A percentile compares a stretch with the other conserved stretches of the same genome.
Conservation (phyloP, 2,113 vertebrate genomes). For the Crotalus viridis region DNA sequence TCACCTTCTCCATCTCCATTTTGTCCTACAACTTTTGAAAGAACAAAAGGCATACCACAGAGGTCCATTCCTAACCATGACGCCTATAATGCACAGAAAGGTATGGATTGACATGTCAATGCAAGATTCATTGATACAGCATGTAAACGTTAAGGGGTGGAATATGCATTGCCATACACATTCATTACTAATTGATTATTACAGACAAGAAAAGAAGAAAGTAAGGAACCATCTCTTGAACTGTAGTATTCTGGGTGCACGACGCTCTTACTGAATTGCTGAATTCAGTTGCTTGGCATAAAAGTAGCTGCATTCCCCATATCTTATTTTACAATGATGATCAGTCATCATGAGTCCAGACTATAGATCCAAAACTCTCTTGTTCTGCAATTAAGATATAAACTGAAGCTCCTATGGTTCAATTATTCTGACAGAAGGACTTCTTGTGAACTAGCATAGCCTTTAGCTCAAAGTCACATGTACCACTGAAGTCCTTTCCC, state of each 20-base stretch:
- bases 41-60: neutral
- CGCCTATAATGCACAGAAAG: neutral
- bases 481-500: neutral
- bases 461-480: neutral
- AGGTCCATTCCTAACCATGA: neutral
- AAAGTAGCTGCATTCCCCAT: neutral
- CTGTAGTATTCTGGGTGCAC: neutral
- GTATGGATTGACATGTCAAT: neutral
- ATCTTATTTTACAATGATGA: neutral
- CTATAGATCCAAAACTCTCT: neutral
- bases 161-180: neutral
- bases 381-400: neutral
- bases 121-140: neutral
- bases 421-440: neutral
- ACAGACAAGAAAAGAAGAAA: neutral
- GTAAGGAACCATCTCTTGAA: neutral
- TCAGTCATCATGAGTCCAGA: too few relatives aligned
- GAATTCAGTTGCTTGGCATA: neutral
- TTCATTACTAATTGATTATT: neutral
- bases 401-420: neutral
- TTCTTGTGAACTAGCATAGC: neutral
- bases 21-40: neutral
- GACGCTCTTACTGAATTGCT: neutral
- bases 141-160: neutral
- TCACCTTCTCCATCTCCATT: neutral